Percentiles rank a stretch among this genome's conserved stretches.
Evolutionary conservation across 2,888 invertebrate species (phyloP).

Genomic region (Callyntrura guangdongensis): DNA sequence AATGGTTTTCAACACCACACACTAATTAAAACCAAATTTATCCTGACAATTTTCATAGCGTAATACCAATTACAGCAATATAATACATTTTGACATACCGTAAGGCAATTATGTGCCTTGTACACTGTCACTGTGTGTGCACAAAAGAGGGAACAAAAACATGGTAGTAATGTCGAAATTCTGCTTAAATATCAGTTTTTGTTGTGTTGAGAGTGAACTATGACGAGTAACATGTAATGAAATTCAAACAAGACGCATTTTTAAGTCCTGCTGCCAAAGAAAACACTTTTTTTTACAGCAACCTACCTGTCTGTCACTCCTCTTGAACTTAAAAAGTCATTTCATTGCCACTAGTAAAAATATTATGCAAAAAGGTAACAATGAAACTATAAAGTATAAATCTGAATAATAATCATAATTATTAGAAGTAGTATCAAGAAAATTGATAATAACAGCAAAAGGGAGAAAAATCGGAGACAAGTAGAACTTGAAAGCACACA

Average conservation of each 20-base stretch:
- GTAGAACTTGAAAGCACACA: slow-evolving; percentile 46
- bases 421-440: slow-evolving; percentile 25
- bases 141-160: too few relatives aligned
- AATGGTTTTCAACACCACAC: neutral
- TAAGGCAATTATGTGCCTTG: neutral
- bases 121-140: too few relatives aligned
- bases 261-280: neutral
- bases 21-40: slow-evolving; percentile 18
- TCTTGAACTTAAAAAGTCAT: slow-evolving; percentile 52
- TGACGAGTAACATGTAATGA: neutral
- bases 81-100: neutral
- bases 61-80: neutral
- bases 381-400: slow-evolving; percentile 20
- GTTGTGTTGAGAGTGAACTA: neutral
- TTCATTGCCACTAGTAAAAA: slow-evolving; percentile 40
- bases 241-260: slow-evolving; percentile 1
- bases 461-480: slow-evolving; percentile 69
- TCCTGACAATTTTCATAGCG: neutral
- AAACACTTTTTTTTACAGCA: slow-evolving; percentile 59
- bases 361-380: slow-evolving; percentile 46
- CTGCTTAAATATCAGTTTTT: neutral
- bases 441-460: slow-evolving; percentile 49
- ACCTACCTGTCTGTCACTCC: slow-evolving; percentile 44
- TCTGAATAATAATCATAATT: slow-evolving; percentile 22
- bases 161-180: neutral